Conservation (phyloP, 2,797 vertebrate genomes). For the Paratrypauchen microcephalus region DNA sequence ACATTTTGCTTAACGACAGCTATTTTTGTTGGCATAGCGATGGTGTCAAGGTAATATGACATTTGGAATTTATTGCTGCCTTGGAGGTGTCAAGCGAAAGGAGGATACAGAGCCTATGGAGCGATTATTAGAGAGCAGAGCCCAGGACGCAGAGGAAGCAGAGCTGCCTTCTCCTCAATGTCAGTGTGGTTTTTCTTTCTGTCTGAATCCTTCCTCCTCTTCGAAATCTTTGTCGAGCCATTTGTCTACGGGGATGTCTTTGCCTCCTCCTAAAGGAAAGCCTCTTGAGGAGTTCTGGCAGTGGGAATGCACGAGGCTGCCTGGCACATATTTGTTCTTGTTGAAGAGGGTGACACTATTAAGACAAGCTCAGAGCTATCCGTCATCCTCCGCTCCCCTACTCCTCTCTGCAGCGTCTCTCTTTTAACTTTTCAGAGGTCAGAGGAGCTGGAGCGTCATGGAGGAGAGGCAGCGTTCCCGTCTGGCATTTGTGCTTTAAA, state of each 20-base stretch:
- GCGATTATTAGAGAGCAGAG: slow-evolving; percentile 48
- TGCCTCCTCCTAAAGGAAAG: slow-evolving; percentile 25
- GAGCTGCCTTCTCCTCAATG: slow-evolving; percentile 37
- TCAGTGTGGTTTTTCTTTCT: slow-evolving; percentile 46
- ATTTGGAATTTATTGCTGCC: slow-evolving; percentile 30
- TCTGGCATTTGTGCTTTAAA: slow-evolving; percentile 60
- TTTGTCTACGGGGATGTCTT: slow-evolving; percentile 32
- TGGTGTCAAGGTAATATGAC: slow-evolving; percentile 18
- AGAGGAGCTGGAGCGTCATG: slow-evolving; percentile 56
- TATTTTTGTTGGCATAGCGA: slow-evolving; percentile 2
- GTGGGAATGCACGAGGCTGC: slow-evolving; percentile 13
- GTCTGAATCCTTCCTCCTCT: slow-evolving; percentile 31
- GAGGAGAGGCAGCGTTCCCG: slow-evolving; percentile 49
- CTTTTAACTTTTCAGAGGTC: slow-evolving; percentile 70
- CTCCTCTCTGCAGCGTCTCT: slow-evolving; percentile 38
- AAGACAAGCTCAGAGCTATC: slow-evolving; percentile 52
- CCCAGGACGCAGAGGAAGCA: slow-evolving; percentile 31
- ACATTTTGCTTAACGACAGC: slow-evolving; percentile 2
- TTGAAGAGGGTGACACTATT: slow-evolving; percentile 52
- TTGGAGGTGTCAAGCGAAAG: slow-evolving; percentile 25
- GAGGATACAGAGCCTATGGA: slow-evolving; percentile 30
- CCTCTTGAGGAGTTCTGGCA: slow-evolving; percentile 36
- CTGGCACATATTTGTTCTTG: slow-evolving; percentile 61
- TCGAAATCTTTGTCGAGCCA: slow-evolving; percentile 29
- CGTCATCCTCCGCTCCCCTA: slow-evolving; percentile 52